Conservation (phyloP, 35 echinoderm and acorn worm genomes). For the Strongylocentrotus purpuratus region DNA sequence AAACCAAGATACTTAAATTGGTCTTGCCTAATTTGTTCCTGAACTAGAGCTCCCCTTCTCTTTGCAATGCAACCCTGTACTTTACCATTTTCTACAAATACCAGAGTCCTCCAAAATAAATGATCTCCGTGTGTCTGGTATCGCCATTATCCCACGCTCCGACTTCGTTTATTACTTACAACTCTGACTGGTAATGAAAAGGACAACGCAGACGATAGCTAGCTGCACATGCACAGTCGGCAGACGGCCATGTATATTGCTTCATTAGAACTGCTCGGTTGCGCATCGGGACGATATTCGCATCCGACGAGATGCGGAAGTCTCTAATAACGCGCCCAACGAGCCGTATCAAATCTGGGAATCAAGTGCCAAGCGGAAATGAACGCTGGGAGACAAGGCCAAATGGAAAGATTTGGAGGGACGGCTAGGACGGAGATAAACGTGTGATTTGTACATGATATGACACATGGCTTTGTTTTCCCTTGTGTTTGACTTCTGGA, state of each 20-base stretch:
- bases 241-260: background rate
- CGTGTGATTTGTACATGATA: background rate
- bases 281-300: background rate
- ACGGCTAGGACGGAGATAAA: background rate
- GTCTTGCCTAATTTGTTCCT: background rate
- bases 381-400: background rate
- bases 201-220: background rate
- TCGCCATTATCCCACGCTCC: background rate
- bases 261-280: slow-evolving; percentile 37
- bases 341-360: slow-evolving; percentile 28
- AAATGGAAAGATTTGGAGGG: background rate
- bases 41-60: background rate
- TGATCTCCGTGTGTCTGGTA: background rate
- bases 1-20: background rate
- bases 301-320: background rate
- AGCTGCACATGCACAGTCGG: background rate
- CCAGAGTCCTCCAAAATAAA: background rate
- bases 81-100: background rate
- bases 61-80: background rate
- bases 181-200: background rate
- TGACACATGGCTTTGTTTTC: background rate
- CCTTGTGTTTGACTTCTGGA: background rate
- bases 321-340: slow-evolving; percentile 30
- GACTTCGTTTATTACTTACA: background rate
- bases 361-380: background rate